A percentile compares a stretch with the other conserved stretches of the same genome.
phyloP scores from a whole-genome alignment of 2,113 vertebrate genomes.

The Dunckerocampus dactyliophorus region DNA sequence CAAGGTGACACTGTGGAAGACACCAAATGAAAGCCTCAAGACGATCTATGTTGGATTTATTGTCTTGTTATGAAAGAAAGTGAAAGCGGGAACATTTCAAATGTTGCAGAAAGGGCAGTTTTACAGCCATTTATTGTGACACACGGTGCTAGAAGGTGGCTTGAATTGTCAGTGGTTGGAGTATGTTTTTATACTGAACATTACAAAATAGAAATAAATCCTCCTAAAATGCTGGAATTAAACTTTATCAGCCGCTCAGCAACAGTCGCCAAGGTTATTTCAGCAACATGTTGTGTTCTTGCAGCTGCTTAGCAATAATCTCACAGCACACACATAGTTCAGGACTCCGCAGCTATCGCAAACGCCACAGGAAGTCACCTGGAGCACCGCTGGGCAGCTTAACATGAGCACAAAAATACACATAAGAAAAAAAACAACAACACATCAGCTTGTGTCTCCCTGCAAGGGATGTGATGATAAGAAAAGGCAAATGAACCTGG shows the following conservation, averaged over 20 bases:
- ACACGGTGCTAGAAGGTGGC: too few species aligned
- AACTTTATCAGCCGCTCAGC: not conserved
- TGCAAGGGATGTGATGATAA: not conserved
- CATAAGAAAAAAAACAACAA: not conserved
- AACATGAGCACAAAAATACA: not conserved
- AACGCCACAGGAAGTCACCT: conserved; percentile 5
- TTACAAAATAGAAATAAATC: too few species aligned
- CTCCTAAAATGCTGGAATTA: not conserved
- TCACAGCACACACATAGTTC: too few species aligned
- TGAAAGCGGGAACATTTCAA: not conserved
- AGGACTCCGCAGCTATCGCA: not conserved
- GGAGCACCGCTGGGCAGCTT: too few species aligned
- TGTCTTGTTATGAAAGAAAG: not conserved
- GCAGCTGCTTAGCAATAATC: not conserved
- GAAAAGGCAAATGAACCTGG: not conserved
- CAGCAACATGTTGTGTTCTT: too few species aligned
- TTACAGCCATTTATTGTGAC: too few species aligned
- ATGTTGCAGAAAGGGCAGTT: not conserved
- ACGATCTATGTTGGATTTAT: not conserved
- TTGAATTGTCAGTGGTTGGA: too few species aligned
- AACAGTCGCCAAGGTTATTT: not conserved
- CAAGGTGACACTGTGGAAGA: not conserved
- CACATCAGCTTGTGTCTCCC: not conserved
- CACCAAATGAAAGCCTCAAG: not conserved
- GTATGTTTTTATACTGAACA: too few species aligned